These are phyloP conservation scores for Mus spretus DNA, from an alignment of 2,797 vertebrate genomes.

Conservation along the genomic window DNA sequence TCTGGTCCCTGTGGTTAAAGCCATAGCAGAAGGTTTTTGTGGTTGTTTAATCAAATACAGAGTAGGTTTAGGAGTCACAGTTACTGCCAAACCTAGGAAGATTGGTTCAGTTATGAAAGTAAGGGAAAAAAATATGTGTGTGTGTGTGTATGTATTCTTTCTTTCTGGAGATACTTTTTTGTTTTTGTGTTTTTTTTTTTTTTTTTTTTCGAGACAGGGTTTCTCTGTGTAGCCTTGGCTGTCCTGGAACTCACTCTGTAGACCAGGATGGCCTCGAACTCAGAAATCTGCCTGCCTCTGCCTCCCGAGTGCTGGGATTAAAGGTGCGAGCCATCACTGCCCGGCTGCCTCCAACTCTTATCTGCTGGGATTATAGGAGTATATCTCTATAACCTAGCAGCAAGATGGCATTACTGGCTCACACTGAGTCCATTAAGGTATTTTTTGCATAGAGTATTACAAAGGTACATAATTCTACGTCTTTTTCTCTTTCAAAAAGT, in stretches of 20 bases:
- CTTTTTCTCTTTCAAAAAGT: conserved; percentile 56
- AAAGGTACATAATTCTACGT: conserved; percentile 40
- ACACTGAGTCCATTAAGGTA: conserved; percentile 25
- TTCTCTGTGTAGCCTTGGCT: no score
- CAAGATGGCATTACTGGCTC: conserved; percentile 34
- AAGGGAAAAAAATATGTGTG: no score
- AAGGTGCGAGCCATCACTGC: no score
- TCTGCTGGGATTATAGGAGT: not conserved
- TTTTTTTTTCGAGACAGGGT: no score
- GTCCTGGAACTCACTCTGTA: no score
- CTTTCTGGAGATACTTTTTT: no score
- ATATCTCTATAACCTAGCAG: not conserved
- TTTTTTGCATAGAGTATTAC: conserved; percentile 10
- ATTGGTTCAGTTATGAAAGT: conserved; percentile 66
- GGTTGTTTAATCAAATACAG: conserved; percentile 45
- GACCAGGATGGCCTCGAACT: no score
- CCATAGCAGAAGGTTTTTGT: conserved; percentile 69
- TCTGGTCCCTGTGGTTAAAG: conserved; percentile 48
- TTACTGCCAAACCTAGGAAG: conserved; percentile 28
- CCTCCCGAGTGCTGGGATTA: no score
- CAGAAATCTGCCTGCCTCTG: no score
- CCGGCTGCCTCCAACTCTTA: no score
- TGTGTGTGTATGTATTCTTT: no score
- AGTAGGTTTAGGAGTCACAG: conserved; percentile 49
- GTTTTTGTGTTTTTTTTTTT: no score